Evolutionary conservation across 2,888 invertebrate genomes (phyloP).

Genomic region (Gasteruption jaculator): DNA sequence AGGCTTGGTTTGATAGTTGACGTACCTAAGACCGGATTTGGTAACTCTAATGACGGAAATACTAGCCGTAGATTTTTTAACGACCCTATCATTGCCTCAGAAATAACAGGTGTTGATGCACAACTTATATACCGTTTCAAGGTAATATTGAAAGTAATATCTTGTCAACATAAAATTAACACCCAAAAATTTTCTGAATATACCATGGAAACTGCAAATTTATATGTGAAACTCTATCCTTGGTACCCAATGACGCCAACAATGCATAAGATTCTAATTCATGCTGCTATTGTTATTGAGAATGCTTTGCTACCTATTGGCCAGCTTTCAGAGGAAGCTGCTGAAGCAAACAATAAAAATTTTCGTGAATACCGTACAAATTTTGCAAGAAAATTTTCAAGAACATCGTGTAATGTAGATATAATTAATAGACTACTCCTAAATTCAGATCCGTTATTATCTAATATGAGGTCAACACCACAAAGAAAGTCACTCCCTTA

Average conservation of each 20-base stretch:
- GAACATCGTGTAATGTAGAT: constrained; percentile 24
- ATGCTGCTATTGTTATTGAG: constrained; percentile 31
- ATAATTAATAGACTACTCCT: constrained; percentile 27
- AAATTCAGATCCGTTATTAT: constrained; percentile 33
- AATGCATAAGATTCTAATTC: constrained; percentile 33
- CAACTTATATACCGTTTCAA: constrained; percentile 31
- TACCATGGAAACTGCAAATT: constrained; percentile 13
- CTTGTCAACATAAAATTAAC: constrained; percentile 20
- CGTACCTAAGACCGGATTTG: constrained; percentile 33
- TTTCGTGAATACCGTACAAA: constrained; percentile 25
- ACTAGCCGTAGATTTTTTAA: constrained; percentile 34
- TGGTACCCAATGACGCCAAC: constrained; percentile 37
- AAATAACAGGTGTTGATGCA: constrained; percentile 36
- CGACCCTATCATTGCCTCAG: constrained; percentile 29
- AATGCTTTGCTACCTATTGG: constrained; percentile 34
- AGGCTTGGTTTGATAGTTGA: constrained; percentile 33
- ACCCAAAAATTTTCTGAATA: constrained; percentile 25
- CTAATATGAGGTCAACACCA: constrained; percentile 48
- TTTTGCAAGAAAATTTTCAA: constrained; percentile 27
- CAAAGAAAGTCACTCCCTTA: constrained; percentile 22
- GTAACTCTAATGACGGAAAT: constrained; percentile 35
- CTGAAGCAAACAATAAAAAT: constrained; percentile 34
- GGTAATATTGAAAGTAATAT: constrained; percentile 33
- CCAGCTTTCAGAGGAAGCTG: constrained; percentile 33
- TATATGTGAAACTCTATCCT: constrained; percentile 34